Base-by-base conservation (phyloP, 2,797 vertebrate genomes). In the Spondyliosoma cantharus region DNA sequence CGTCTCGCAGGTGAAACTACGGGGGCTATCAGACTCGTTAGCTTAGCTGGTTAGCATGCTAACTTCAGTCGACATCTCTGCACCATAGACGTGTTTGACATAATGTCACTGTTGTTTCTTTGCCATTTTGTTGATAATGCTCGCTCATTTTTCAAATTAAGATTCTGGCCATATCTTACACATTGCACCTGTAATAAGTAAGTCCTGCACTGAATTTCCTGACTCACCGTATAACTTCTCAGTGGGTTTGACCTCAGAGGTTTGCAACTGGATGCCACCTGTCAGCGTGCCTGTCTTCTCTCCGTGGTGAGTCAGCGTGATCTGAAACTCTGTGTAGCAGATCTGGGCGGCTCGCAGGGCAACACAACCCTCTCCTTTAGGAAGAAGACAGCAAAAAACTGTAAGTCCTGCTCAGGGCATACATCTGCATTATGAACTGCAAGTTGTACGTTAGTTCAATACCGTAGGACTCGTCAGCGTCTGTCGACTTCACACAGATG, bases 381-480 rank as follows among this genome's bases (percentile, higher is more conserved):
- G 46, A 62, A 83, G 2, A n/a, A 67, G 66, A 86, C 25, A 46
- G 16, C 53, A 58, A 32, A 15, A 17, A n/a, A 83, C 17, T 52
- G 59, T 80, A 29, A 82, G 29, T 3, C 0, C 27, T 2, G n/a
- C 37, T 73, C 32, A 16, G 48, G 20, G 61, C 25, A n/a, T 14
- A 1, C 0, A 29, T 37, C 46, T 25, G n/a, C 7, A 37, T 22
- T 0, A 60, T 17, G n/a, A 66, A 61, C 29, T 17, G 4, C 4
- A 12, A 15, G n/a, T 20, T 24, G 4, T 6, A 13, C 20, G 27
- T 2, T 0, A 8, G 24, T 25, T 65, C 2, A 48, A 94, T 93
- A 99, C 98, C 98, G 0, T 98, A 99, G 1, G 98, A 99, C 86
- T 99, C 98, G 17, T 99, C 97, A 1, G 94, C 95, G 90, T 99